phyloP scores from a whole-genome alignment of 2,797 vertebrate species.

The Tangara arthus region DNA sequence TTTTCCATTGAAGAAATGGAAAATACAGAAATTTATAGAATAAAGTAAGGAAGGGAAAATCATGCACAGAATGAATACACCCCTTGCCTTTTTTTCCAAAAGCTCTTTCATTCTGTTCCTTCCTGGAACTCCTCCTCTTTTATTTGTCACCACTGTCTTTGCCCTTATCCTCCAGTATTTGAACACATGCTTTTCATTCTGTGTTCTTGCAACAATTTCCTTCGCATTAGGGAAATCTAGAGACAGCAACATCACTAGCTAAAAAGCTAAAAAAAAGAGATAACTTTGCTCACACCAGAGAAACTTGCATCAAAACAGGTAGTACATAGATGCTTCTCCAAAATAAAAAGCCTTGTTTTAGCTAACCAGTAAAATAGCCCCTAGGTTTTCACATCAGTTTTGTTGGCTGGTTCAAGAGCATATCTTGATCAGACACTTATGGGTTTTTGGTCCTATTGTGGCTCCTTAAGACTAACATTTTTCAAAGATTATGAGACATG shows the following conservation, averaged over 20 bases:
- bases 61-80: neutral
- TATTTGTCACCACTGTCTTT: neutral
- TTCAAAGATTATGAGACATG: neutral
- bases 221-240: neutral
- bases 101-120: constrained; percentile 5
- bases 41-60: neutral
- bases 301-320: neutral
- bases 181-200: neutral
- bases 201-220: neutral
- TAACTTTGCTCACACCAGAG: neutral
- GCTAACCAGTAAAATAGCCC: neutral
- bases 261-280: neutral
- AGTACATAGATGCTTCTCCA: neutral
- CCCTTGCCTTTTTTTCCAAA: neutral
- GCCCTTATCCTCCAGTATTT: neutral
- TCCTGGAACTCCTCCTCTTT: constrained; percentile 25
- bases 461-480: neutral
- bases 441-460: neutral
- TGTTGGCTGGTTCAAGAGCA: neutral
- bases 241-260: neutral
- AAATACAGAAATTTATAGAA: neutral
- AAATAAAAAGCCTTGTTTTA: neutral
- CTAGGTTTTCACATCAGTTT: neutral
- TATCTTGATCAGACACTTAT: rapidly evolving
- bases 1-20: constrained; percentile 22